These are phyloP conservation scores for Eublepharis macularius DNA, from an alignment of 2,113 vertebrate species.

Conservation along the genomic window DNA sequence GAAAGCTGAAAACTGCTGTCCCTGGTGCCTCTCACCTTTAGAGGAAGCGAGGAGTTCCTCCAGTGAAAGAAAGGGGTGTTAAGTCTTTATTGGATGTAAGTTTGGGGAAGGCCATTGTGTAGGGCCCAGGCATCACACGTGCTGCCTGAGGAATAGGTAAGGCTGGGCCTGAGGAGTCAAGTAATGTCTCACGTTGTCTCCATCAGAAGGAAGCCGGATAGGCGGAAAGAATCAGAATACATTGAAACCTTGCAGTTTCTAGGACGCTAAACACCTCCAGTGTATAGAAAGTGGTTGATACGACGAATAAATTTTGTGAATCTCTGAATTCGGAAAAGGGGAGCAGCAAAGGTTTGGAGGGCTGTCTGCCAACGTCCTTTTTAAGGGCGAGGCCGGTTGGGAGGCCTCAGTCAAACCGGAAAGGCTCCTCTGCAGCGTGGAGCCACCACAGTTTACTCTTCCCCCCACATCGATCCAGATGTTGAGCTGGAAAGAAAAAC, in stretches of 20 bases:
- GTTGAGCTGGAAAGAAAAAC: conserved; percentile 47
- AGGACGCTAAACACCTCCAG: too few species aligned
- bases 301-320: neutral
- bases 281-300: neutral
- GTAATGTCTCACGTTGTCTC: too few species aligned
- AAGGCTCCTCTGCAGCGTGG: neutral
- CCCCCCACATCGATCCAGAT: conserved; percentile 31
- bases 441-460: neutral
- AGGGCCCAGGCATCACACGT: too few species aligned
- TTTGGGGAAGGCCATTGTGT: too few species aligned
- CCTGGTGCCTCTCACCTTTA: too few species aligned
- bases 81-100: too few species aligned
- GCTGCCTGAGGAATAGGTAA: too few species aligned
- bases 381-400: neutral
- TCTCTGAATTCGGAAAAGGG: neutral
- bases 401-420: neutral
- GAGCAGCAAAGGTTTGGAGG: neutral
- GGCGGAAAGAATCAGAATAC: too few species aligned
- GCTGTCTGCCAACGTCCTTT: neutral
- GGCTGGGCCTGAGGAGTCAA: neutral
- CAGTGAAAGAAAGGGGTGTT: too few species aligned
- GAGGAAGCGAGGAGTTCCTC: too few species aligned
- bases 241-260: neutral
- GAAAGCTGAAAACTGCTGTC: too few species aligned
- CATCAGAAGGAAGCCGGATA: too few species aligned